phyloP scores from a whole-genome alignment of 2,113 vertebrate genomes.

The Campylomormyrus numenius region DNA sequence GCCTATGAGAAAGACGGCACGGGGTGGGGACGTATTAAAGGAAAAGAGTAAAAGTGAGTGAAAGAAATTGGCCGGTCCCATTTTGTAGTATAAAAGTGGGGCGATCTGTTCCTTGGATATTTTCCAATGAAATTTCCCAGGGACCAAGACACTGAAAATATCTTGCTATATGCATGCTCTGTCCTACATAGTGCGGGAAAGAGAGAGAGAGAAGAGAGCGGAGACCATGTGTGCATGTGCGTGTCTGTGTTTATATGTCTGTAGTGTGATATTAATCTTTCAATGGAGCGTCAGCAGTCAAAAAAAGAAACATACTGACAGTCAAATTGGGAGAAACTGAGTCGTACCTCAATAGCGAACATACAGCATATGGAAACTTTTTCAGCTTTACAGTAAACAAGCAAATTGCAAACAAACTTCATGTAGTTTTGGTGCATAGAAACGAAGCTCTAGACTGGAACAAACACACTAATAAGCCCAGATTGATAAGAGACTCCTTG shows the following conservation, averaged over 20 bases:
- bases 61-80: conserved; percentile 58
- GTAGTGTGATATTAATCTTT: neutral
- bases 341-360: neutral
- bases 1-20: neutral
- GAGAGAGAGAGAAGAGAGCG: conserved; percentile 28
- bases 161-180: conserved; percentile 60
- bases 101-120: conserved; percentile 73
- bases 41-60: conserved; percentile 32
- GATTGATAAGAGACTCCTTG: neutral
- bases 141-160: conserved; percentile 73
- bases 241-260: conserved; percentile 2
- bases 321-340: neutral
- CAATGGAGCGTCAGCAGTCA: neutral
- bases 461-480: neutral
- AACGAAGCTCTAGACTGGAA: neutral
- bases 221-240: conserved; percentile 4
- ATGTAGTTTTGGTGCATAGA: neutral
- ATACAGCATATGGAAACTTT: neutral
- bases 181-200: conserved; percentile 61
- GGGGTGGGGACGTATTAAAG: conserved; percentile 43
- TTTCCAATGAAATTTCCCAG: conserved; percentile 72
- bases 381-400: neutral
- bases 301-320: neutral
- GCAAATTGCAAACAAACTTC: neutral
- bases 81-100: conserved; percentile 66